A percentile compares a stretch with the other conserved stretches of the same genome.
Conservation (phyloP, 2,888 invertebrate genomes). For the Frankliniella fusca region DNA sequence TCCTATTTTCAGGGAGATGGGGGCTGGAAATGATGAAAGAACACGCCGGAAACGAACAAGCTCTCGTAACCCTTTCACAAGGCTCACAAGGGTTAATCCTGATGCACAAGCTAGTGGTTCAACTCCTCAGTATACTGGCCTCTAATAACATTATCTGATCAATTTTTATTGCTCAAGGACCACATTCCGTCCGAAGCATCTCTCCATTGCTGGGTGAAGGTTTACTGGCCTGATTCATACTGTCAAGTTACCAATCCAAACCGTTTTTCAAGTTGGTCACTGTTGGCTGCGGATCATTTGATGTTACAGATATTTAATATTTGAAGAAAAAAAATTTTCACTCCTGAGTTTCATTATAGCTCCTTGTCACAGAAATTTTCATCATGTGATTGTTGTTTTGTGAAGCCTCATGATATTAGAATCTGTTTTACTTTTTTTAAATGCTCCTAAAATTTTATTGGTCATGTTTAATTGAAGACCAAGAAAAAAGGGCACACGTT, state of each 20-base stretch:
- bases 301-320: too few relatives aligned
- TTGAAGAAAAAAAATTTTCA: too few relatives aligned
- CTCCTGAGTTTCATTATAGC: too few relatives aligned
- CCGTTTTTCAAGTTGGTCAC: too few relatives aligned
- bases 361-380: too few relatives aligned
- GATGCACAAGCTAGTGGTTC: neutral
- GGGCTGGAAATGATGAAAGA: neutral
- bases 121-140: slow-evolving; percentile 9
- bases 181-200: neutral
- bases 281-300: too few relatives aligned
- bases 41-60: slow-evolving; percentile 5
- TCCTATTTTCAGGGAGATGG: neutral
- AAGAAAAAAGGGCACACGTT: too few relatives aligned
- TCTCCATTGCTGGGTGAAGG: neutral
- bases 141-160: neutral
- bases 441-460: neutral
- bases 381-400: too few relatives aligned
- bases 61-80: neutral
- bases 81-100: neutral
- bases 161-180: slow-evolving; percentile 7
- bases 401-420: too few relatives aligned
- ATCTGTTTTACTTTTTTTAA: too few relatives aligned
- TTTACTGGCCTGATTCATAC: too few relatives aligned
- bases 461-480: neutral
- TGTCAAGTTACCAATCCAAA: too few relatives aligned